Percentiles rank a stretch among this genome's conserved stretches.
Evolutionary conservation across 2,797 vertebrate species (phyloP).

Genomic region (Botia almorhae): DNA sequence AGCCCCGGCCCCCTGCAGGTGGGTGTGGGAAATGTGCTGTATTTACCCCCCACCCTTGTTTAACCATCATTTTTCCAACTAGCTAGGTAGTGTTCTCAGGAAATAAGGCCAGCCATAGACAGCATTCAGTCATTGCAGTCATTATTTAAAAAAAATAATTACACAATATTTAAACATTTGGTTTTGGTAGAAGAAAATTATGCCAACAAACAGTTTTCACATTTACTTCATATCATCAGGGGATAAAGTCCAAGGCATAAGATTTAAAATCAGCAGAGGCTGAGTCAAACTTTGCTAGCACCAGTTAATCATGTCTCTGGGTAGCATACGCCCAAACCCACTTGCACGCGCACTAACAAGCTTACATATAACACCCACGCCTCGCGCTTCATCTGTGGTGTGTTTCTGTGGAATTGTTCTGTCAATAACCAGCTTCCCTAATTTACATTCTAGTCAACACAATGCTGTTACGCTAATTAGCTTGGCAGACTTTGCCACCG

Average conservation of each 20-base stretch:
- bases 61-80: background rate
- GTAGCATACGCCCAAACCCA: slow-evolving; percentile 48
- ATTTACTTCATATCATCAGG: background rate
- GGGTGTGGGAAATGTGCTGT: slow-evolving; percentile 76
- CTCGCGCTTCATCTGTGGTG: slow-evolving; percentile 9
- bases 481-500: slow-evolving; percentile 33
- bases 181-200: background rate
- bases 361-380: slow-evolving; percentile 24
- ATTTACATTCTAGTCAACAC: slow-evolving; percentile 39
- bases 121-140: background rate
- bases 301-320: slow-evolving; percentile 62
- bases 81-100: background rate
- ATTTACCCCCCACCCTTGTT: background rate
- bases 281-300: slow-evolving; percentile 51
- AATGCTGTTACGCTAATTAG: slow-evolving; percentile 51
- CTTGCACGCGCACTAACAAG: slow-evolving; percentile 32
- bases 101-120: background rate
- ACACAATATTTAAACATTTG: too few relatives aligned
- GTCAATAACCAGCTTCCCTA: slow-evolving; percentile 45
- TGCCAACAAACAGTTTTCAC: too few relatives aligned
- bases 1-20: slow-evolving; percentile 89
- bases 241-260: slow-evolving; percentile 2
- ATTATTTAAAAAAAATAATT: background rate
- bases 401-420: slow-evolving; percentile 56
- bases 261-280: background rate